Conservation (phyloP, 2,888 invertebrate genomes). For the Gastracanthus pulcherrimus region DNA sequence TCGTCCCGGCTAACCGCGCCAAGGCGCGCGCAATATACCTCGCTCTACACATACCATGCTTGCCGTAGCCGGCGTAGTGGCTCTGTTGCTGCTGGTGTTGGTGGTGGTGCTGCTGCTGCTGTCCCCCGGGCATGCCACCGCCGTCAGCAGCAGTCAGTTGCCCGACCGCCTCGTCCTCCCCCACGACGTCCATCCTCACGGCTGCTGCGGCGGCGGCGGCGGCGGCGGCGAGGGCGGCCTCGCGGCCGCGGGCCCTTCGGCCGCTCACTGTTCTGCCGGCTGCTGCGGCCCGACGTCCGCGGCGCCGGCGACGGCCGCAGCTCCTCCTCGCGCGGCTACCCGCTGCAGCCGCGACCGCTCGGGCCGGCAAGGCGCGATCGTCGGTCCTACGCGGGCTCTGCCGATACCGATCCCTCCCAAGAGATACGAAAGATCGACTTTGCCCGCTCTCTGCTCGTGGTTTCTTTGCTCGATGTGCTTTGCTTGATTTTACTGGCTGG, state of each 20-base stretch:
- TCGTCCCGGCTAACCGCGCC: too few species aligned
- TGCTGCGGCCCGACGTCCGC: constrained; percentile 44
- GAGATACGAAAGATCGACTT: too few species aligned
- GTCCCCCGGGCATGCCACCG: neutral
- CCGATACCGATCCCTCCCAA: too few species aligned
- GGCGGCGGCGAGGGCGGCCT: constrained; percentile 26
- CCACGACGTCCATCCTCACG: constrained; percentile 41
- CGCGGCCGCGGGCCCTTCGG: constrained; percentile 46
- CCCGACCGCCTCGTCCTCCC: constrained; percentile 23
- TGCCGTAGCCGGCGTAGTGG: constrained; percentile 64
- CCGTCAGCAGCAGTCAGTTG: too few species aligned
- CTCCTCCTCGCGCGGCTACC: constrained; percentile 14
- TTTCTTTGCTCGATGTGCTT: too few species aligned
- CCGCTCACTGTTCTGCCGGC: constrained; percentile 47
- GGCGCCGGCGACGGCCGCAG: constrained; percentile 47
- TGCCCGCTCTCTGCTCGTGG: too few species aligned
- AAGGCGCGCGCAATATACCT: neutral
- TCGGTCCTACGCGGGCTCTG: neutral
- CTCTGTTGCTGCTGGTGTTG: neutral
- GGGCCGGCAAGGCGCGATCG: constrained; percentile 33
- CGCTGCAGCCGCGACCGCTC: neutral
- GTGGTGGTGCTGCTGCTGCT: neutral
- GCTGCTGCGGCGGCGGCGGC: constrained; percentile 13
- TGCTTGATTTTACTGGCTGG: too few species aligned
- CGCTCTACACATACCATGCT: constrained; percentile 63